These are phyloP conservation scores for Pseudochirops corinnae DNA, from an alignment of 2,797 vertebrate genomes.

Conservation along the genomic window DNA sequence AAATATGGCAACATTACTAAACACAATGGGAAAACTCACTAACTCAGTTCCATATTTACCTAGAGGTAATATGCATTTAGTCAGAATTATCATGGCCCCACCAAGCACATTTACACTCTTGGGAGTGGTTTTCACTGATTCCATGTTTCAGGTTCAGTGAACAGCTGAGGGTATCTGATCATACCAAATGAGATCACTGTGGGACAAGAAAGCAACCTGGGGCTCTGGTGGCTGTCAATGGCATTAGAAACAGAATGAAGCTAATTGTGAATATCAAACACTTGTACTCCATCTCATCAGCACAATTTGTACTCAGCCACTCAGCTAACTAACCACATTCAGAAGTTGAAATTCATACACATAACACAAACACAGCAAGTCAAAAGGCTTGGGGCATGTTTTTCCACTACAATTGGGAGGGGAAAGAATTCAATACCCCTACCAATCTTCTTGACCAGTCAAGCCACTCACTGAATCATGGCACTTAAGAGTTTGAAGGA, in stretches of 20 bases:
- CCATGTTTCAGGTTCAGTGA: not conserved
- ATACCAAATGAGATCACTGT: not conserved
- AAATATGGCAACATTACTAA: not conserved
- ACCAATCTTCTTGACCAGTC: not conserved
- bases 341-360: not conserved
- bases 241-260: constrained; percentile 1
- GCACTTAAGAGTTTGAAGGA: not conserved
- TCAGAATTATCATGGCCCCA: not conserved
- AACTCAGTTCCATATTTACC: not conserved
- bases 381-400: not conserved
- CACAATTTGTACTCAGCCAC: not conserved
- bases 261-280: constrained; percentile 4
- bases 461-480: not conserved
- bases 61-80: not conserved
- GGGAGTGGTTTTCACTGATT: not conserved
- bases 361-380: not conserved
- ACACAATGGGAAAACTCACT: not conserved
- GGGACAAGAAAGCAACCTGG: not conserved
- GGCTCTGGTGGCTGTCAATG: not conserved
- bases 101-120: not conserved
- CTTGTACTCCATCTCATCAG: not conserved
- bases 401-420: not conserved
- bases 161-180: not conserved
- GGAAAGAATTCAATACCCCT: not conserved
- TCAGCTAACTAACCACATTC: not conserved